A percentile compares a stretch with the other conserved stretches of the same genome.
phyloP scores from a whole-genome alignment of 2,888 invertebrate genomes.

The Caenorhabditis afra region DNA sequence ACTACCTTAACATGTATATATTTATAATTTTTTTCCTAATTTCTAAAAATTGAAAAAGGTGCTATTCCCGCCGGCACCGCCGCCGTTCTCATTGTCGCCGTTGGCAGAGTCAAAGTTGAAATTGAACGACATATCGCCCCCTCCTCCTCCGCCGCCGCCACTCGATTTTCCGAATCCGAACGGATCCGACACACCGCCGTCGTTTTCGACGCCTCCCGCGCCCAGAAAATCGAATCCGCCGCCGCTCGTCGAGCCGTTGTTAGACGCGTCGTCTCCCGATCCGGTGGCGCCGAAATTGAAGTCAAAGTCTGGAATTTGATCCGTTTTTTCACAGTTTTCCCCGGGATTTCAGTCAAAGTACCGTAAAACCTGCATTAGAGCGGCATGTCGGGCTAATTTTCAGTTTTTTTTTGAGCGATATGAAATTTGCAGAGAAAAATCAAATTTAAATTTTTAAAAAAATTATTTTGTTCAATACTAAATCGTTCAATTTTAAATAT shows the following conservation, averaged over 20 bases:
- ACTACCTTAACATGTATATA: no score
- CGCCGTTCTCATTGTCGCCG: slow-evolving; percentile 25
- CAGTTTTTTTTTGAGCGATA: no score
- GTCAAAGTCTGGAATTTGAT: slow-evolving; percentile 29
- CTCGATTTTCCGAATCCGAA: slow-evolving; percentile 43
- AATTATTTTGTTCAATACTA: no score
- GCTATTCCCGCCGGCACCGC: slow-evolving; percentile 36
- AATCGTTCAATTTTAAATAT: no score
- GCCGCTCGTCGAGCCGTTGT: slow-evolving; percentile 7
- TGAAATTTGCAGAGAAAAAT: not conserved
- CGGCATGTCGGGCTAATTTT: no score
- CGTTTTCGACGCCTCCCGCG: not conserved
- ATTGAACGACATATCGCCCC: slow-evolving; percentile 46
- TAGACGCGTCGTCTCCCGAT: slow-evolving; percentile 21
- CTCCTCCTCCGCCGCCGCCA: slow-evolving; percentile 14
- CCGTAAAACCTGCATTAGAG: no score
- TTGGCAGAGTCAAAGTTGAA: slow-evolving; percentile 33
- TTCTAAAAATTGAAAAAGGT: slow-evolving; percentile 39
- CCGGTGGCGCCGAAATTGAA: slow-evolving; percentile 28
- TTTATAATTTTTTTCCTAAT: not conserved
- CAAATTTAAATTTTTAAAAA: no score
- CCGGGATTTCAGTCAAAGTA: not conserved
- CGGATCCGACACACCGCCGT: slow-evolving; percentile 21
- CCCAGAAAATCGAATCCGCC: slow-evolving; percentile 40
- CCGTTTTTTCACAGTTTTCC: not conserved